Evolutionary conservation across 2,113 vertebrate genomes (phyloP), one percentile per base, ranked within the genome.

Genomic region (Dipodomys merriami): DNA sequence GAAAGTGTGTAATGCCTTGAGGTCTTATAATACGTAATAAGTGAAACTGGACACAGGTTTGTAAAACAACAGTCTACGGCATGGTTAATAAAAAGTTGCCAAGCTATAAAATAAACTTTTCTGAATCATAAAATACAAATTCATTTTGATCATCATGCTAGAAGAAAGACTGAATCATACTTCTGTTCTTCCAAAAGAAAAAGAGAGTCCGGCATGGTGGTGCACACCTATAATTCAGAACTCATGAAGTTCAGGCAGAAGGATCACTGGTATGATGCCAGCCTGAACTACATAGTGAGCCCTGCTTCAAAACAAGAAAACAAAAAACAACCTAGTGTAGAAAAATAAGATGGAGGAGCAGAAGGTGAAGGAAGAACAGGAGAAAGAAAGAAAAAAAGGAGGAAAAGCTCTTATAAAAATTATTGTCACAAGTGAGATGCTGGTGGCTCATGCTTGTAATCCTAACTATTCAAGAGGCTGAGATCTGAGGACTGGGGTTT

Each of bases 71-170:
- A 68, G 2, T 33, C 35, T 85, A 49, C 53, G 29, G 49, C 2
- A 19, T 25, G 64, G 35, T 6, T 23, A 57, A 30, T 33, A 72
- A 74, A 29, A n/a, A 86, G 23, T 4, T 46, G 29, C 25, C 20
- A 91, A 77, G 73, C 30, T 83, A 57, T 57, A 91, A 68, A 76
- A 88, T 62, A 67, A 84, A 91, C 78, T 90, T 64, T 71, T 73
- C 57, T 72, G 78, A 87, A 82, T 88, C 62, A 35, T 35, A 64
- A 90, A 77, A 60, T 25, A 89, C 93, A 86, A 53, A 30, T 11
- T 44, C 64, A 83, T 25, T n/a, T 74, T 65, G 46, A 80, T 72
- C 53, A 68, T 81, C n/a, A 84, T 78, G 23, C 33, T 30, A 67
- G 16, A 86, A 83, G 67, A 73, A 94, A 84, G 30, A 20, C 16